These are phyloP conservation scores for Saturnia pavonia DNA, from an alignment of 2,888 invertebrate species.

Conservation along the genomic window DNA sequence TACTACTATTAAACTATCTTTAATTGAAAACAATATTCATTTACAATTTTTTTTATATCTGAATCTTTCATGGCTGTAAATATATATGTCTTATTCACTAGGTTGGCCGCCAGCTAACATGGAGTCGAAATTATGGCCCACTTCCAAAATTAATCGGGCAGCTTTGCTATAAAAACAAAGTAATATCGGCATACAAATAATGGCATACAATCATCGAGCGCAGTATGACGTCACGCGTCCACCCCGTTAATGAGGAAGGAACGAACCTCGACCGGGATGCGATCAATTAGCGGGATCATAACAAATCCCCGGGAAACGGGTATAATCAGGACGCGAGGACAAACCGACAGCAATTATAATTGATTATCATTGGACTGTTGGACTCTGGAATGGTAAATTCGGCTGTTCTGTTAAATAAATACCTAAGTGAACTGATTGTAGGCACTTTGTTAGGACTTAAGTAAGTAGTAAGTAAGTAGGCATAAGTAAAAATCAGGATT, in stretches of 20 bases:
- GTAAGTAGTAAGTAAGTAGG: no score
- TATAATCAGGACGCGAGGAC: constrained; percentile 64
- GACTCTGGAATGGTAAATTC: constrained; percentile 10
- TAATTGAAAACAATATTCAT: no score
- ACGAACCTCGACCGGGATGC: constrained; percentile 77
- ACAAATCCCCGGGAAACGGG: constrained; percentile 75
- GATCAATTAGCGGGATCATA: constrained; percentile 77
- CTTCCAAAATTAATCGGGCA: no score
- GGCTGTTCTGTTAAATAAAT: background rate
- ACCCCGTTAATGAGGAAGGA: constrained; percentile 74
- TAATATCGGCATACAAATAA: background rate
- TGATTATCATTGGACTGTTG: constrained; percentile 17
- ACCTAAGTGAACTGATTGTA: background rate
- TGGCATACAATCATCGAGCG: constrained; percentile 13
- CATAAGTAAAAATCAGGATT: background rate
- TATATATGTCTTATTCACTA: no score
- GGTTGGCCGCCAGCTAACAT: no score
- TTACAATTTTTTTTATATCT: no score
- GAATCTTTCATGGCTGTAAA: no score
- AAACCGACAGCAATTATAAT: constrained; percentile 36
- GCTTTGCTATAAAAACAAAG: background rate
- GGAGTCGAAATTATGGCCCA: no score
- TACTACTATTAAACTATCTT: no score
- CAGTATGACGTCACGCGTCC: constrained; percentile 42
- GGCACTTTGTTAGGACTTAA: background rate